Evolutionary conservation across 2,797 vertebrate species (phyloP), one percentile per base, ranked within the genome.

Genomic region (Mus caroli): DNA sequence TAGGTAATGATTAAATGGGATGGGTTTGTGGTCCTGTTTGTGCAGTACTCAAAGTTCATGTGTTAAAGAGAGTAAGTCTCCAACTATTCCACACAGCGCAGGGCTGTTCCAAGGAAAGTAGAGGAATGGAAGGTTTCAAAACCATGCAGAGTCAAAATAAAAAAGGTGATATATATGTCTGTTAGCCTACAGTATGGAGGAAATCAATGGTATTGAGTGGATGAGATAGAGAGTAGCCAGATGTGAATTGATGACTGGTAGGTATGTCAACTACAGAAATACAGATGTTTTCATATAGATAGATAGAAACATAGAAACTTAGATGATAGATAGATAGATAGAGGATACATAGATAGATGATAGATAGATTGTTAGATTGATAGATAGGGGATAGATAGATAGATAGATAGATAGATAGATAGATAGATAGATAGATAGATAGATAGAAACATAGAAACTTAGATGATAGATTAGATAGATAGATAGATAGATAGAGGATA

Each of bases 1-100:
- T 64, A 85, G 52, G 20, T 91, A 92, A 78, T 71, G 34, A 90
- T 77, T 77, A 85, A 90, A 77, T 3, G 64, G 64, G 52, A 67
- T 77, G 7, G 87, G 85, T 86, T 77, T 92, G 11, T 82, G 69
- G 43, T 56, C 82, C 52, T 85, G 0, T 88, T 82, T 95, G 56
- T 87, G 64, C 28, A 54, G 80, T 34, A 80, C 46, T 94, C n/a
- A 83, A 62, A 85, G 4, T 60, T 37, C 12, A 80, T 19, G 19
- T 20, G 1, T 62, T 85, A 56, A 19, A 92, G 15, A 31, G 7
- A 94, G 80, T 58, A 64, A 73, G 15, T 6, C 9, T 94, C 14
- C 43, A 43, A 58, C 46, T 87, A n/a, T 90, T 84, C 8, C 15
- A 82, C 15, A 84, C 28, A 52, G 22, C 54, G 46, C 20, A 85